A percentile compares a stretch with the other conserved stretches of the same genome.
Evolutionary conservation across 2,113 vertebrate species (phyloP).

Genomic region (Crotalus tigris): DNA sequence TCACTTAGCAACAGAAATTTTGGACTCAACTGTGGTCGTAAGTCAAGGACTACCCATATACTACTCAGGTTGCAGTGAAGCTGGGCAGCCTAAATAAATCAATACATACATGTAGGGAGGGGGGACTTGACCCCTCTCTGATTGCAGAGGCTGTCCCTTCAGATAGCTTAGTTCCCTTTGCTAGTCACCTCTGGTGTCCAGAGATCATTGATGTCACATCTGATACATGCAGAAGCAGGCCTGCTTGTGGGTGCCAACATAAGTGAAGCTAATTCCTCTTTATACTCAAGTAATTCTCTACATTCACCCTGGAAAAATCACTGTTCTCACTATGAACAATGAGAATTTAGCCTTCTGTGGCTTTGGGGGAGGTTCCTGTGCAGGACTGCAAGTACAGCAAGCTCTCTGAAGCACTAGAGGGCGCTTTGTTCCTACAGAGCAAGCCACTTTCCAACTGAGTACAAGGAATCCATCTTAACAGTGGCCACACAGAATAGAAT

Average conservation of each 20-base stretch:
- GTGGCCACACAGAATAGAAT: neutral
- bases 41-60: too few relatives aligned
- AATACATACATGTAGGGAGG: too few relatives aligned
- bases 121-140: neutral
- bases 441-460: neutral
- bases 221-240: neutral
- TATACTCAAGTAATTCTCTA: neutral
- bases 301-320: neutral
- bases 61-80: neutral
- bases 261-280: neutral
- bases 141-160: neutral
- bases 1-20: too few relatives aligned
- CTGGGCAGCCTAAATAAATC: neutral
- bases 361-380: neutral
- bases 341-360: neutral
- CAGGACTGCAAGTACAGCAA: neutral
- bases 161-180: neutral
- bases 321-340: neutral
- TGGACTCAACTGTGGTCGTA: too few relatives aligned
- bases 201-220: neutral
- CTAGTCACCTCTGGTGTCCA: neutral
- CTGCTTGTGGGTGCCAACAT: neutral
- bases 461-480: neutral
- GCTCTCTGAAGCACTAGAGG: conserved; percentile 51
- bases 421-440: conserved; percentile 43